Evolutionary conservation across 2,113 vertebrate genomes (phyloP), one percentile per base, ranked within the genome.

Genomic region (Sceloporus undulatus): DNA sequence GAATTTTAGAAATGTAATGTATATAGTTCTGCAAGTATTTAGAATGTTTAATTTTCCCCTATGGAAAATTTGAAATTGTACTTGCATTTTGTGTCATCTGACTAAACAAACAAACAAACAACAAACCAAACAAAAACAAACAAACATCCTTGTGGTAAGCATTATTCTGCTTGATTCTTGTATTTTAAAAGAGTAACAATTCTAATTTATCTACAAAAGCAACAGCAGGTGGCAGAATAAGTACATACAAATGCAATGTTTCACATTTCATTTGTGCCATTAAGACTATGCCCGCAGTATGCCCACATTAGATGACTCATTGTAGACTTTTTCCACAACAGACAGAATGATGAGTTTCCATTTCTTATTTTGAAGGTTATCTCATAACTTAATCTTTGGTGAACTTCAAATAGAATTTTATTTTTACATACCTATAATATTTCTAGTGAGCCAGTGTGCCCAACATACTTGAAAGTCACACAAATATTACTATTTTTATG

Each of bases 211-310:
- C 52, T 38, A 75, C 79, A 77, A 84, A 34, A 65, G 1, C 85
- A 89, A 95, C 97, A 95, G 96, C 95, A 97, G 97, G 94, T 97
- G 97, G 97, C 97, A 95, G 97, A 95, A 90, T 95, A 94, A 90
- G 93, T 94, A 96, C 96, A 94, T 91, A 80, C 79, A 85, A 94
- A 91, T 85, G 19, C 87, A 70, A 9, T 34, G 1, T 88, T 85
- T 90, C 65, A 80, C 86, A 84, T 62, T 27, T 5, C 0, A 79
- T 9, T 85, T 18, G 27, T 71, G 34, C 80, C 87, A 81, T 88
- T 92, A 90, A 77, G 10, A 90, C 77, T 89, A 90, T 27, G n/a
- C 48, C 94, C 40, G 88, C 94, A 94, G 92, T 93, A 89, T 82
- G 83, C 85, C 83, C 79, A 4, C 54, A 79, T 84, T 90, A 87